Evolutionary conservation across 1,140 invertebrate species (phyloP).

Genomic region (Cyclargus thomasi): DNA sequence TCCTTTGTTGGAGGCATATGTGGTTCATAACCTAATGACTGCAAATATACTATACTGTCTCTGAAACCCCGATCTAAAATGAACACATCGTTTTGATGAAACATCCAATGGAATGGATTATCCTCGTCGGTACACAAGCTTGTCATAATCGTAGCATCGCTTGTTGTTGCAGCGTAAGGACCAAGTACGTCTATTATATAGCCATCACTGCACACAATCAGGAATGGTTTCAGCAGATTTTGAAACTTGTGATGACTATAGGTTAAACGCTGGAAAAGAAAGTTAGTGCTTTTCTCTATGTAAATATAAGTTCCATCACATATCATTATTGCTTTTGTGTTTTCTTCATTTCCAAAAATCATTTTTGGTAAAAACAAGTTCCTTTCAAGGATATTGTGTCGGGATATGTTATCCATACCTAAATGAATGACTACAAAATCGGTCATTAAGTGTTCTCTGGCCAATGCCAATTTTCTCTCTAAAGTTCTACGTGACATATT

Average conservation of each 20-base stretch:
- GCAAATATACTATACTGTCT: neutral
- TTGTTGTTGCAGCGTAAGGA: constrained; percentile 6
- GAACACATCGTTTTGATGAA: constrained; percentile 3
- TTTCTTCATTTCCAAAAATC: constrained; percentile 3
- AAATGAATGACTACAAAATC: constrained; percentile 3
- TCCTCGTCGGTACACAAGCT: neutral
- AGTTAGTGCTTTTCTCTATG: constrained; percentile 9
- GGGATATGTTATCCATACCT: constrained; percentile 22
- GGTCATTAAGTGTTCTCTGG: neutral
- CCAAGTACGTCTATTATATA: too few relatives aligned
- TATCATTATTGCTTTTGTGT: constrained; percentile 1
- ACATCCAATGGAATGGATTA: neutral
- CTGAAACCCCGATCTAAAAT: constrained; percentile 11
- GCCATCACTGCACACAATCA: too few relatives aligned
- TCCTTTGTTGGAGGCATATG: constrained; percentile 7
- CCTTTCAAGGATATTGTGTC: constrained; percentile 11
- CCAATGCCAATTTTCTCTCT: neutral
- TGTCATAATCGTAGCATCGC: constrained; percentile 1
- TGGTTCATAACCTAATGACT: neutral
- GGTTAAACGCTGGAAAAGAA: neutral
- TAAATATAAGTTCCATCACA: constrained; percentile 16
- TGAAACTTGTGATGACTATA: constrained; percentile 9
- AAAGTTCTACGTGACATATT: constrained; percentile 9
- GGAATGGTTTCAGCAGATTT: too few relatives aligned
- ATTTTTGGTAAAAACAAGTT: constrained; percentile 24